Evolutionary conservation across 2,888 invertebrate genomes (phyloP).

Genomic region (Caenorhabditis sp.): DNA sequence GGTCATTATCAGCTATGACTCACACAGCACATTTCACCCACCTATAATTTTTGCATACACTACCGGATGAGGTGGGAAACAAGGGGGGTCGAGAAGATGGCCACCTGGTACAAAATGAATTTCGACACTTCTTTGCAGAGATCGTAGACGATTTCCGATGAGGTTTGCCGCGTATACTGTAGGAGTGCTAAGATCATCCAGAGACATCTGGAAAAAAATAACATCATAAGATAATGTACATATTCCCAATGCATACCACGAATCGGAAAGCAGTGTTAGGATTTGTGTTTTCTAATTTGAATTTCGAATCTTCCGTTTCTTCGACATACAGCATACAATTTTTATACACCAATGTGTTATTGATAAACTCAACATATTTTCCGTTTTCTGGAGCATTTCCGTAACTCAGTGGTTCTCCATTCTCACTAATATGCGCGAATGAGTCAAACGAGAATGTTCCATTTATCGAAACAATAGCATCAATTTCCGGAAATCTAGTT

Average conservation of each 20-base stretch:
- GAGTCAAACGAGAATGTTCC: slow-evolving; percentile 25
- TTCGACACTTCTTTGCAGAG: slow-evolving; percentile 14
- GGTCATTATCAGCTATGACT: neutral
- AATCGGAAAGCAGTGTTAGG: slow-evolving; percentile 23
- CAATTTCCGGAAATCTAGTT: slow-evolving; percentile 19
- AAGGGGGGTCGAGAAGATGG: slow-evolving; percentile 34
- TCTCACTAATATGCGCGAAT: slow-evolving; percentile 7
- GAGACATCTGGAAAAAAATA: slow-evolving; percentile 14
- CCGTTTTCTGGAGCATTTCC: slow-evolving; percentile 6
- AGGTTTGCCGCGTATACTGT: slow-evolving; percentile 9
- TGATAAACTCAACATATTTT: slow-evolving; percentile 11
- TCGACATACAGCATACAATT: slow-evolving; percentile 9
- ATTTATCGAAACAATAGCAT: slow-evolving; percentile 27
- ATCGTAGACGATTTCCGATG: neutral
- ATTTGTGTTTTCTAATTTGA: slow-evolving; percentile 11
- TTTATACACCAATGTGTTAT: slow-evolving; percentile 16
- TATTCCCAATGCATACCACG: slow-evolving; percentile 7
- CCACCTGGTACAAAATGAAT: slow-evolving; percentile 26
- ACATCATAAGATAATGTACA: neutral
- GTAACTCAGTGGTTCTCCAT: neutral
- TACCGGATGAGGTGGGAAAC: slow-evolving; percentile 27
- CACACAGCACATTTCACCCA: neutral
- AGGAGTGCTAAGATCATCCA: slow-evolving; percentile 33
- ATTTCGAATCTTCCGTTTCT: slow-evolving; percentile 10
- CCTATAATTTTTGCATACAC: slow-evolving; percentile 26